Conservation (phyloP, 2,888 invertebrate species). For the Cylindroiulus punctatus region DNA sequence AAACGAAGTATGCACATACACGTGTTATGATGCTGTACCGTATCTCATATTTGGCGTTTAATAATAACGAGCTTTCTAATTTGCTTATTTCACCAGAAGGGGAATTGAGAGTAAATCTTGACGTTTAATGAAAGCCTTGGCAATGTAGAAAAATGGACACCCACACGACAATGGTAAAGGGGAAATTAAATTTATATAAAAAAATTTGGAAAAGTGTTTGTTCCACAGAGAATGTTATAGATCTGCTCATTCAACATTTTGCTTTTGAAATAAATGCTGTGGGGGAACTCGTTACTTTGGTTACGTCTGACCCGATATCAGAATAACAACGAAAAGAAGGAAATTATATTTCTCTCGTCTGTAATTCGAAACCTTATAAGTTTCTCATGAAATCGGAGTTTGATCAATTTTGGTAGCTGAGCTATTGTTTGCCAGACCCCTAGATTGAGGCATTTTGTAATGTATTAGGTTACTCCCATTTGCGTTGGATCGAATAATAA, state of each 20-base stretch:
- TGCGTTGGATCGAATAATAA: not conserved
- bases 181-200: not conserved
- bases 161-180: not conserved
- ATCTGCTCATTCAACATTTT: not conserved
- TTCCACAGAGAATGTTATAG: not conserved
- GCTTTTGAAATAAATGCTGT: not conserved
- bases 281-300: conserved; percentile 8
- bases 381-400: conserved; percentile 22
- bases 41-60: not conserved
- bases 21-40: too few species aligned
- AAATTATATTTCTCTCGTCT: conserved; percentile 13
- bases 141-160: not conserved
- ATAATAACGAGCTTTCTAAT: conserved; percentile 22
- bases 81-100: not conserved
- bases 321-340: not conserved
- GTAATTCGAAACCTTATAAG: conserved; percentile 6
- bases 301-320: not conserved
- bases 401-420: conserved; percentile 15
- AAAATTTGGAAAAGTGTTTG: not conserved
- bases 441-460: not conserved
- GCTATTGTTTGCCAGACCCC: conserved; percentile 14
- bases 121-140: not conserved
- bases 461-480: not conserved
- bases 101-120: not conserved
- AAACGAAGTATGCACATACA: not conserved